Percentiles rank a stretch among this genome's conserved stretches.
Conservation (phyloP, 2,113 vertebrate genomes). For the Nerophis ophidion region DNA sequence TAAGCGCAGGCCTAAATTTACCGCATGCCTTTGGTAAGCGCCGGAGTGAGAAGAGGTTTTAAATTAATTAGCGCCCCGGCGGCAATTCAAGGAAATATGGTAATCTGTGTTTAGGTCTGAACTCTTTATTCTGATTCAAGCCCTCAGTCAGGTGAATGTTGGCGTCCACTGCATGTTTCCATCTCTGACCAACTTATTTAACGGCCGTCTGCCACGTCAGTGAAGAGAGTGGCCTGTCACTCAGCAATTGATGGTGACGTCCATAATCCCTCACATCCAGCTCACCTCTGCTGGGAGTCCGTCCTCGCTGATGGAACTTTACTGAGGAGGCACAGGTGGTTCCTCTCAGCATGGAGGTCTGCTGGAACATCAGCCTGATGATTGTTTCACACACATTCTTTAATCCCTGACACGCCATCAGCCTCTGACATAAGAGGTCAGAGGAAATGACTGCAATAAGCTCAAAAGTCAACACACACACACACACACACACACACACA, state of each 20-base stretch:
- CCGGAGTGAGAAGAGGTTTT: too few species aligned
- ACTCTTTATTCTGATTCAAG: neutral
- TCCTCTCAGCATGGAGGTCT: neutral
- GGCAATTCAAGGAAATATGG: too few species aligned
- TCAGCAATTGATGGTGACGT: neutral
- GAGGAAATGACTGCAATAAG: slow-evolving; percentile 8
- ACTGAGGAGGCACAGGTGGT: slow-evolving; percentile 1
- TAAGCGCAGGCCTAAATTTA: too few species aligned
- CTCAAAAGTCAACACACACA: slow-evolving; percentile 14
- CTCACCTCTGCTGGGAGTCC: slow-evolving; percentile 15
- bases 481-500: slow-evolving; percentile 8
- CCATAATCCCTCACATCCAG: slow-evolving; percentile 36
- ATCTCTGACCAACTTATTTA: slow-evolving; percentile 4
- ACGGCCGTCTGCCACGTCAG: slow-evolving; percentile 5
- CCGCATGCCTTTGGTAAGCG: too few species aligned
- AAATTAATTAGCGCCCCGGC: too few species aligned
- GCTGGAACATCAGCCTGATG: neutral
- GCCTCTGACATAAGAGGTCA: slow-evolving; percentile 26
- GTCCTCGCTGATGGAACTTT: neutral
- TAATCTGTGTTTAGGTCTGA: too few species aligned
- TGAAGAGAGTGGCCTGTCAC: slow-evolving; percentile 1
- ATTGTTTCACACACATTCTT: slow-evolving; percentile 18
- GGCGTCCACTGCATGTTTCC: neutral
- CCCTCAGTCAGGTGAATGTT: neutral
- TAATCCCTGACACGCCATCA: slow-evolving; percentile 27